These are phyloP conservation scores for Xylota sylvarum DNA, from an alignment of 2,888 invertebrate species.

Conservation along the genomic window DNA sequence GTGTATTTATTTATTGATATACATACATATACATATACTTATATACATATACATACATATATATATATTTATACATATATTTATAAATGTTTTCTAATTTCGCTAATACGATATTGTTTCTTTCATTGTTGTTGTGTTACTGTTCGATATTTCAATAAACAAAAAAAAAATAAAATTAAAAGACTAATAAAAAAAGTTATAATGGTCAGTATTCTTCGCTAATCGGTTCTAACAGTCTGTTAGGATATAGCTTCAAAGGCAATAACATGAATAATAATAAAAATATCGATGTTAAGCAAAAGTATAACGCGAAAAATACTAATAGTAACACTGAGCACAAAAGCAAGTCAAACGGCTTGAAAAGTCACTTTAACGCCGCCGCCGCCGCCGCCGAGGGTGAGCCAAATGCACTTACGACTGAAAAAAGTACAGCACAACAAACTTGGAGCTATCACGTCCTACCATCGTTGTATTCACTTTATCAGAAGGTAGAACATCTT, in stretches of 20 bases:
- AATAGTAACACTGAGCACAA: slow-evolving; percentile 78
- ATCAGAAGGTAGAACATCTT: slow-evolving; percentile 90
- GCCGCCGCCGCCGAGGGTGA: slow-evolving; percentile 59
- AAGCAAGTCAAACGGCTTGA: slow-evolving; percentile 69
- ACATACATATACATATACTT: too few relatives aligned
- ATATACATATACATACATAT: slow-evolving; percentile 15
- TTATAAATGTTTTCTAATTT: slow-evolving; percentile 65
- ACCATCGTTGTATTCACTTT: slow-evolving; percentile 92
- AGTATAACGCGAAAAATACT: slow-evolving; percentile 77
- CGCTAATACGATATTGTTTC: slow-evolving; percentile 76
- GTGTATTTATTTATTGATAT: slow-evolving; percentile 50
- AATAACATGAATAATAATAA: slow-evolving; percentile 79
- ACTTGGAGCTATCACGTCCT: slow-evolving; percentile 94
- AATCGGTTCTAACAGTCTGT: slow-evolving; percentile 84
- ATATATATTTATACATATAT: slow-evolving; percentile 13
- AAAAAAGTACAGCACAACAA: slow-evolving; percentile 85
- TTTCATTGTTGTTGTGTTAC: slow-evolving; percentile 80
- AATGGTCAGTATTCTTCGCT: slow-evolving; percentile 83
- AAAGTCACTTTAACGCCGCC: slow-evolving; percentile 65
- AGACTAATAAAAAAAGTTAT: slow-evolving; percentile 85
- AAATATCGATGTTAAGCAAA: slow-evolving; percentile 73
- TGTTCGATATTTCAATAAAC: slow-evolving; percentile 75
- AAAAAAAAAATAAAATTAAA: slow-evolving; percentile 67
- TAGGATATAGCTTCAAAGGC: slow-evolving; percentile 84
- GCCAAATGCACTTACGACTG: slow-evolving; percentile 78